Base-by-base conservation (phyloP, 2,888 invertebrate genomes). In the Alloplasta piceator region DNA sequence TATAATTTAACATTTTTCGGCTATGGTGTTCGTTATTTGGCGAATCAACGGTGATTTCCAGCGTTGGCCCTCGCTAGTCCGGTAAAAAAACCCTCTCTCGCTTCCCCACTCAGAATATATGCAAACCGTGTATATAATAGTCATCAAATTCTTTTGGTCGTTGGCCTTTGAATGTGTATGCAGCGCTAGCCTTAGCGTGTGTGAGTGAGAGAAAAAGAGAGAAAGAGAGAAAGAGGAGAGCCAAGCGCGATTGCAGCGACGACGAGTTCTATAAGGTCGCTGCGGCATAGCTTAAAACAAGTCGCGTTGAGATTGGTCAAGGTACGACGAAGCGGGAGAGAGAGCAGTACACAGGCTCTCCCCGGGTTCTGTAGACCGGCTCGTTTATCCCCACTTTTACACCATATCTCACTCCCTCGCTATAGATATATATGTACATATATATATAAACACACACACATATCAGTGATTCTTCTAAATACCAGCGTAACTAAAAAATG, bases 241-340 rank as follows among this genome's bases (percentile, higher is more conserved):
- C 61, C 43, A 61, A 66, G 46, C 41, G 60, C 71, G 71, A 78
- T 78, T 75, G 77, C 78, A 77, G 64, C 71, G 50, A 61, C 61
- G n/a, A 56, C 88, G 85, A 84, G 87, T 88, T 86, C 88, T 88
- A 89, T 90, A 88, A 89, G 89, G 90, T 88, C 90, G 88, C 84
- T 86, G 86, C 85, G 89, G 88, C 87, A 89, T 90, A 91, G 90
- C 90, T 91, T 91, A 91, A 91, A 91, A 91, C 91, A 89, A 90
- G 90, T 90, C 87, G 89, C 89, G 89, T 91, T 91, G 91, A 90
- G 91, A 91, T 91, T 91, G 91, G 91, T 91, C 91, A 91, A 91
- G 91, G 90, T 90, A 90, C 90, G 88, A 89, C 89, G 71, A 71
- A 70, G 80, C 80, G 63, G 26, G 43, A 56, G 78, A 26, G 71